Conservation (phyloP, 2,113 vertebrate species). For the Australoheros scitulus region DNA sequence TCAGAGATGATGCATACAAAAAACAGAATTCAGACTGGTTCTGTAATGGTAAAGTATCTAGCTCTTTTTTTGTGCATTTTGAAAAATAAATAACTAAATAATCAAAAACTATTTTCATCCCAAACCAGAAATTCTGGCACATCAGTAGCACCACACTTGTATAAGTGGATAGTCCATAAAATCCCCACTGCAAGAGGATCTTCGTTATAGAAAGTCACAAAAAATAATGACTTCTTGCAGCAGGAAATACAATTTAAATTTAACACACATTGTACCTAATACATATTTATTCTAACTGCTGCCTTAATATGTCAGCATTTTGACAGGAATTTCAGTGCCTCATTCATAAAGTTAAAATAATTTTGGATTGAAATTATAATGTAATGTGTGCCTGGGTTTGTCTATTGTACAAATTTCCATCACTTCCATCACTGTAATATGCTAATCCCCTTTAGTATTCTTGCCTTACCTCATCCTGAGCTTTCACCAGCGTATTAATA, state of each 20-base stretch:
- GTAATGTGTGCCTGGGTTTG: background rate
- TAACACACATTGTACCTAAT: background rate
- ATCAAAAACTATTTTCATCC: background rate
- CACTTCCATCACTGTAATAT: background rate
- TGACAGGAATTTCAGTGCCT: background rate
- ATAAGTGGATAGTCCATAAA: background rate
- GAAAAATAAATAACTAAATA: background rate
- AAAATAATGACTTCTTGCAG: background rate
- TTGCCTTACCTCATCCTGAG: slow-evolving; percentile 93
- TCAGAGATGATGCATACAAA: slow-evolving; percentile 27
- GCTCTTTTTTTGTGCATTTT: background rate
- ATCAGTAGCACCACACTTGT: background rate
- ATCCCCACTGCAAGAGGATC: background rate
- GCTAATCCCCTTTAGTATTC: no score
- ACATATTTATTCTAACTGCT: background rate
- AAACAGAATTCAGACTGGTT: background rate
- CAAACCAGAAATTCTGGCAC: background rate
- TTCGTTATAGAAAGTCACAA: background rate
- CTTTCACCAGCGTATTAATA: slow-evolving; percentile 95
- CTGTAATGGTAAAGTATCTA: background rate
- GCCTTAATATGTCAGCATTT: background rate
- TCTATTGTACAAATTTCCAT: accelerated
- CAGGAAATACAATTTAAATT: background rate
- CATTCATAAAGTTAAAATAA: background rate
- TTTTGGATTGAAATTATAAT: background rate